Base-by-base conservation (phyloP, 2,888 invertebrate species). In the Erebia ligea region DNA sequence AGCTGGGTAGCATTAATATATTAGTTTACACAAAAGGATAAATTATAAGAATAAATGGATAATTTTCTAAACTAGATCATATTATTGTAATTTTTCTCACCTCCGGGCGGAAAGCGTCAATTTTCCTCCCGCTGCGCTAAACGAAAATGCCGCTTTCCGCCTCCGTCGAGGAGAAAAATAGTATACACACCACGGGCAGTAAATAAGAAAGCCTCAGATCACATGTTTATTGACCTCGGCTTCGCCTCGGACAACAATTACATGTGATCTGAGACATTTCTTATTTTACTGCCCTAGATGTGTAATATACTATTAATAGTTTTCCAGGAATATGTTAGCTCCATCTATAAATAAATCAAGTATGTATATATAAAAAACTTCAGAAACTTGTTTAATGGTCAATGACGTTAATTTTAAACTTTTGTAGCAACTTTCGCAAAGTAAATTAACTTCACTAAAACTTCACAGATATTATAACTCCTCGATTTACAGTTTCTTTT, bases 11-110 rank as follows among this genome's bases (percentile, higher is more conserved):
- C 57, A 15, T 40, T 69, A 65, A 73, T 69, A 64, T 69, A 73
- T 73, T 71, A 69, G 67, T 73, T 73, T 71, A 69, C 73, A 67
- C 64, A 71, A 68, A 68, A 68, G 52, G 67, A 54, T 50, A 48
- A 9, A n/a, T 1, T 17, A 42, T 42, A n/a, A 17, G n/a, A n/a
- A n/a, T n/a, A n/a, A n/a, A n/a, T n/a, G n/a, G n/a, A n/a, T n/a
- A 2, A 40, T 59, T 17, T 40, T 17, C 17, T 57, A 63, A 69
- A 72, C 66, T 9, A 63, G 63, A 63, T 61, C 54, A 50, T 45
- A 25, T 69, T 66, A 63, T 67, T 72, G 10, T 4, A 69, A 69
- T 56, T 70, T 62, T n/a, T n/a, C n/a, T n/a, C n/a, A n/a, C n/a
- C n/a, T n/a, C n/a, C n/a, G n/a, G n/a, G n/a, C n/a, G n/a, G n/a